These are phyloP conservation scores for Venustaconcha ellipsiformis DNA, from an alignment of 1,140 invertebrate species.

Conservation along the genomic window DNA sequence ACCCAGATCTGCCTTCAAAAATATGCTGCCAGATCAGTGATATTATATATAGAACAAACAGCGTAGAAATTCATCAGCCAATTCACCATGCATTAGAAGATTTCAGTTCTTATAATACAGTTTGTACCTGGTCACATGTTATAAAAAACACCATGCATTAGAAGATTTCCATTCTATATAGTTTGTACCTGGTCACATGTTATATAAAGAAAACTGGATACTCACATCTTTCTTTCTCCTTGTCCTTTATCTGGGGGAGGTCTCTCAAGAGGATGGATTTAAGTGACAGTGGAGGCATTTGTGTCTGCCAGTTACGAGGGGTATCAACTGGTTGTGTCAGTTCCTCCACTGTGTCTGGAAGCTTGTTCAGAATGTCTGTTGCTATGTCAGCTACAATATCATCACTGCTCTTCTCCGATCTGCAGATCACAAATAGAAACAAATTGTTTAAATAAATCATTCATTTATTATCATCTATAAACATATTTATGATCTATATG, in stretches of 20 bases:
- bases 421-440: slow-evolving; percentile 42
- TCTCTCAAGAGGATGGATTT: slow-evolving; percentile 46
- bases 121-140: too few relatives aligned
- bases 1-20: too few relatives aligned
- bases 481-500: neutral
- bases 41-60: too few relatives aligned
- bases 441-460: neutral
- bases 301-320: slow-evolving; percentile 15
- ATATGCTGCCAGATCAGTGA: too few relatives aligned
- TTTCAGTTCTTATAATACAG: too few relatives aligned
- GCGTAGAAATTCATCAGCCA: too few relatives aligned
- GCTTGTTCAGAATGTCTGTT: slow-evolving; percentile 54
- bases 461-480: neutral
- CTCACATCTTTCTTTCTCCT: slow-evolving; percentile 55
- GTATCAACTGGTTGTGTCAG: slow-evolving; percentile 62
- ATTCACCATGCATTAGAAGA: too few relatives aligned
- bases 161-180: too few relatives aligned
- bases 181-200: neutral
- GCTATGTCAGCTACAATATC: slow-evolving; percentile 75
- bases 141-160: too few relatives aligned
- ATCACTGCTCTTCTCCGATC: slow-evolving; percentile 76
- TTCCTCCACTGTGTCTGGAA: slow-evolving; percentile 63
- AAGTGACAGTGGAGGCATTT: slow-evolving; percentile 39
- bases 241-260: slow-evolving; percentile 48
- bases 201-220: slow-evolving; percentile 8